A percentile compares a stretch with the other conserved stretches of the same genome.
Conservation (phyloP, 1,140 invertebrate genomes). For the Idris sp. region DNA sequence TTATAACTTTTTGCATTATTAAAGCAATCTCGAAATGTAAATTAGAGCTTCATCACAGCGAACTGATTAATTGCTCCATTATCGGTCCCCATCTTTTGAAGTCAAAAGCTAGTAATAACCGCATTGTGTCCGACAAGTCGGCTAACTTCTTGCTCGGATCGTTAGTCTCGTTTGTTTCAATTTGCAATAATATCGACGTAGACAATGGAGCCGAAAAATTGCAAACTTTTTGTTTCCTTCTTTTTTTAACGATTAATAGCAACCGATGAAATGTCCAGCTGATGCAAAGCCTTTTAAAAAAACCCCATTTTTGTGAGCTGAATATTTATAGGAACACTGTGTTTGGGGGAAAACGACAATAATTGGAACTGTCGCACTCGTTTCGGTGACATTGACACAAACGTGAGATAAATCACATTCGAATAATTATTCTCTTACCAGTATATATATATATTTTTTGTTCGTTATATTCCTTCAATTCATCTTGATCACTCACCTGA, state of each 20-base stretch:
- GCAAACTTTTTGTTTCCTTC: no score
- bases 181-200: conserved; percentile 19
- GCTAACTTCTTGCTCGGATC: conserved; percentile 7
- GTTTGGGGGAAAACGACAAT: conserved; percentile 48
- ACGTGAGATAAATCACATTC: conserved; percentile 50
- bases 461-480: conserved; percentile 19
- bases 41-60: conserved; percentile 1
- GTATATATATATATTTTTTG: no score
- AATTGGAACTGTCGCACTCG: conserved; percentile 55
- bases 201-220: conserved; percentile 22
- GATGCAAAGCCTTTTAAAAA: no score
- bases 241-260: no score
- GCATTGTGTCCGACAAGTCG: conserved; percentile 13
- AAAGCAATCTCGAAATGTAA: conserved; percentile 7
- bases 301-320: no score
- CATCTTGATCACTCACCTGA: conserved; percentile 32
- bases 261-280: no score
- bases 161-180: conserved; percentile 30
- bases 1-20: conserved; percentile 12
- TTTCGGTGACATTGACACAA: conserved; percentile 42
- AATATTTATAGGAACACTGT: conserved; percentile 51
- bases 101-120: conserved; percentile 8
- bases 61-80: conserved; percentile 24
- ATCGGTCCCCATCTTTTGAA: conserved; percentile 7
- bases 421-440: conserved; percentile 46